phyloP scores from a whole-genome alignment of 2,888 invertebrate genomes.

The Drosophila mettleri region DNA sequence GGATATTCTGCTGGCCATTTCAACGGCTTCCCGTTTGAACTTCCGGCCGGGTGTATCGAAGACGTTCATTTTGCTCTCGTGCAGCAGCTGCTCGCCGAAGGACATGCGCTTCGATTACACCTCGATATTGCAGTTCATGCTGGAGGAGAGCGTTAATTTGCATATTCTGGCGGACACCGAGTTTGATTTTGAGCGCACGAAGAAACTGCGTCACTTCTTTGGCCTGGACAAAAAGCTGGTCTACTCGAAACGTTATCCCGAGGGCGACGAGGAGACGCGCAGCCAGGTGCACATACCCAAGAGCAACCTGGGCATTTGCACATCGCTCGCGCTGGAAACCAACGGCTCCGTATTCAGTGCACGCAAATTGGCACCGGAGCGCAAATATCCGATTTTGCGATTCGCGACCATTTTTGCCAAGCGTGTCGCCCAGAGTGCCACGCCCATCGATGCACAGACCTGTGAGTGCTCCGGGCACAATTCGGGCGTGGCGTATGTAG shows the following conservation, averaged over 20 bases:
- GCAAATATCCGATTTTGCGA: slow-evolving; percentile 87
- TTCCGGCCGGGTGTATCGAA: slow-evolving; percentile 94
- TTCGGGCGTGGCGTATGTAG: slow-evolving; percentile 88
- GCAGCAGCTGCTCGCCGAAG: slow-evolving; percentile 89
- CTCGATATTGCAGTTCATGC: slow-evolving; percentile 91
- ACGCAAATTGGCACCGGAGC: slow-evolving; percentile 87
- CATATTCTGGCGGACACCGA: slow-evolving; percentile 94
- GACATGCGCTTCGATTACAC: slow-evolving; percentile 93
- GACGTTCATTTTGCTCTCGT: slow-evolving; percentile 92
- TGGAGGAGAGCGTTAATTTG: slow-evolving; percentile 92
- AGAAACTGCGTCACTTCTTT: slow-evolving; percentile 90
- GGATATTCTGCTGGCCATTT: slow-evolving; percentile 92
- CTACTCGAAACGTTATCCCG: slow-evolving; percentile 92
- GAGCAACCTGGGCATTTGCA: slow-evolving; percentile 91
- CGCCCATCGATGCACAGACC: slow-evolving; percentile 87
- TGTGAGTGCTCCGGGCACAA: slow-evolving; percentile 90
- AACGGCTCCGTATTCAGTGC: slow-evolving; percentile 90
- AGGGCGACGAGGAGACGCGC: slow-evolving; percentile 90
- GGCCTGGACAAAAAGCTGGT: slow-evolving; percentile 91
- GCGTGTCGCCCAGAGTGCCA: slow-evolving; percentile 88
- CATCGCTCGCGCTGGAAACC: slow-evolving; percentile 92
- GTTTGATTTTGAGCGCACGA: slow-evolving; percentile 90
- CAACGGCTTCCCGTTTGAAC: slow-evolving; percentile 89
- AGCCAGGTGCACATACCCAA: slow-evolving; percentile 92
- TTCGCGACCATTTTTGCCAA: slow-evolving; percentile 89